These are phyloP conservation scores for Microctonus hyperodae DNA, from an alignment of 2,888 invertebrate genomes.

Conservation along the genomic window DNA sequence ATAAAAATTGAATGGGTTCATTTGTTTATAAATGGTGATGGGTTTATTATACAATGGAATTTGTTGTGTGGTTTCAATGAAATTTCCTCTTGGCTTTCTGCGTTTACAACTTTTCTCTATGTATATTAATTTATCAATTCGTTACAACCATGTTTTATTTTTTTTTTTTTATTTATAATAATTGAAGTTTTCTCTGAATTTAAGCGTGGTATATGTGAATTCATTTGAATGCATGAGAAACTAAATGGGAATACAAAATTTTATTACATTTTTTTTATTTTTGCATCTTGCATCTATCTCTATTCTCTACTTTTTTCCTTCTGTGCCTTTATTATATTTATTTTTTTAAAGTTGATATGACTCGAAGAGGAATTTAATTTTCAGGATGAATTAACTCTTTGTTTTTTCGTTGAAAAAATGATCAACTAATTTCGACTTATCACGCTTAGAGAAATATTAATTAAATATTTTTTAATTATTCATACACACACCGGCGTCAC, in stretches of 20 bases:
- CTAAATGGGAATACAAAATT: no score
- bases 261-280: no score
- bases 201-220: no score
- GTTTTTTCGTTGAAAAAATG: constrained; percentile 27
- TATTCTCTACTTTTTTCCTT: background rate
- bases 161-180: no score
- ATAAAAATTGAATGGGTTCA: no score
- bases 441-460: constrained; percentile 36
- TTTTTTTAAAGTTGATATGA: background rate
- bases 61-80: background rate
- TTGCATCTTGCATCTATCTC: background rate
- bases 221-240: no score
- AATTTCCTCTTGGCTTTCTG: background rate
- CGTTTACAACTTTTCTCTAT: background rate
- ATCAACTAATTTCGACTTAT: constrained; percentile 34
- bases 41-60: background rate
- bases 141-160: no score
- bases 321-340: background rate
- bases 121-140: no score
- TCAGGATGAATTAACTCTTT: constrained; percentile 26
- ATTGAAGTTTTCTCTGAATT: no score
- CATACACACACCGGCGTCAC: constrained; percentile 4
- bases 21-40: background rate
- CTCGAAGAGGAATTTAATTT: background rate
- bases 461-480: constrained; percentile 19